Conservation (phyloP, 2,888 invertebrate species). For the Ichneumon xanthorius region DNA sequence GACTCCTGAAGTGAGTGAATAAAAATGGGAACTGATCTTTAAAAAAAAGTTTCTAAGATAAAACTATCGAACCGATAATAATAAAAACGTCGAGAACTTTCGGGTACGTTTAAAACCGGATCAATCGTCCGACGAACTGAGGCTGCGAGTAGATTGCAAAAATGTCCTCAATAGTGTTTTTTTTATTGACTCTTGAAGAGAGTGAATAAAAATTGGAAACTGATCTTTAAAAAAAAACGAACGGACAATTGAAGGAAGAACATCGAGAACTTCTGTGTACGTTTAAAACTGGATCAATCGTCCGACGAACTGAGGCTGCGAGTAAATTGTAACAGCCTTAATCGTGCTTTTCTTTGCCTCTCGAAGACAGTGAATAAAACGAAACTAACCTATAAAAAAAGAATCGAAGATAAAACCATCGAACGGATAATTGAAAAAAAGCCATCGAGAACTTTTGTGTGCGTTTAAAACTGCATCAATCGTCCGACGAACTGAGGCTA, state of each 20-base stretch:
- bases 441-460: not conserved
- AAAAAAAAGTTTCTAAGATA: not conserved
- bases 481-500: not conserved
- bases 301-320: not conserved
- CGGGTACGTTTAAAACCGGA: not conserved
- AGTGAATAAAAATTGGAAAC: not conserved
- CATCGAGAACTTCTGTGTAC: not conserved
- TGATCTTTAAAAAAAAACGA: not conserved
- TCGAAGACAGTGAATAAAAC: not conserved
- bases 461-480: not conserved
- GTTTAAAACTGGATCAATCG: not conserved
- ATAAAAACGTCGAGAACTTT: conserved; percentile 2
- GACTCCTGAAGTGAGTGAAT: too few relatives aligned
- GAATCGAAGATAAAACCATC: not conserved
- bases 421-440: not conserved
- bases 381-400: conserved; percentile 1
- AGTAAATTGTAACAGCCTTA: not conserved
- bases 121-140: not conserved
- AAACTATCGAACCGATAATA: not conserved
- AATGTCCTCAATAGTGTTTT: too few relatives aligned
- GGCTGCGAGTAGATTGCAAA: not conserved
- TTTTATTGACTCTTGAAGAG: not conserved
- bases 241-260: not conserved
- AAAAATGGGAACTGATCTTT: not conserved
- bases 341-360: not conserved